Conservation (phyloP, 2,888 invertebrate species). For the Lathronympha strigana region DNA sequence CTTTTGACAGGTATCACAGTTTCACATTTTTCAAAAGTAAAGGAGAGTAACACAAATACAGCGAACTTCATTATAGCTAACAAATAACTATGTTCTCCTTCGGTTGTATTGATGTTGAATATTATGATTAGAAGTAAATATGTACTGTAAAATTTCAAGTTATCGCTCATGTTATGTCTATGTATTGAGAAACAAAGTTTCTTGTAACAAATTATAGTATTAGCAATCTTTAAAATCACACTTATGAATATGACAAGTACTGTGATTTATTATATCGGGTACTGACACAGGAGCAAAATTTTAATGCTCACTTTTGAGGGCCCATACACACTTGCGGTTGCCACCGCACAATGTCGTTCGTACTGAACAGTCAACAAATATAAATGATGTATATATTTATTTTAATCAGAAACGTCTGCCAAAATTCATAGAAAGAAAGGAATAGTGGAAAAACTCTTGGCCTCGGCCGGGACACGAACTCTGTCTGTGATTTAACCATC, state of each 20-base stretch:
- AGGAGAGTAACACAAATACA: constrained; percentile 53
- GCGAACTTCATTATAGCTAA: constrained; percentile 57
- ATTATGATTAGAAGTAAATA: constrained; percentile 54
- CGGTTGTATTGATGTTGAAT: constrained; percentile 67
- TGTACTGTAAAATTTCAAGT: constrained; percentile 55
- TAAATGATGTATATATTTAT: no score
- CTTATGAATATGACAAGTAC: constrained; percentile 59
- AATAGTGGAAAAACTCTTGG: no score
- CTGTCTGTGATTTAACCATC: no score
- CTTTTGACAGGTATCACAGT: constrained; percentile 71
- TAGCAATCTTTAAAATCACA: constrained; percentile 55
- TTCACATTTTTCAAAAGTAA: constrained; percentile 56
- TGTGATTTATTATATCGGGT: constrained; percentile 61
- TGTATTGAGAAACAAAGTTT: constrained; percentile 50
- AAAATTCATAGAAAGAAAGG: no score
- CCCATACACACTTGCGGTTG: no score
- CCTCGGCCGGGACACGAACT: no score
- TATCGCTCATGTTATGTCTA: constrained; percentile 56
- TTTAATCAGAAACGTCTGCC: no score
- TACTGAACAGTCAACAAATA: no score
- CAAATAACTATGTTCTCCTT: constrained; percentile 52
- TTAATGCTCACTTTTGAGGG: no score
- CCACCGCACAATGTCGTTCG: no score
- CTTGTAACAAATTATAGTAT: constrained; percentile 55
- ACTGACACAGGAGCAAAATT: not conserved